These are phyloP conservation scores for Nothura maculosa DNA, from an alignment of 2,797 vertebrate species.

Conservation along the genomic window DNA sequence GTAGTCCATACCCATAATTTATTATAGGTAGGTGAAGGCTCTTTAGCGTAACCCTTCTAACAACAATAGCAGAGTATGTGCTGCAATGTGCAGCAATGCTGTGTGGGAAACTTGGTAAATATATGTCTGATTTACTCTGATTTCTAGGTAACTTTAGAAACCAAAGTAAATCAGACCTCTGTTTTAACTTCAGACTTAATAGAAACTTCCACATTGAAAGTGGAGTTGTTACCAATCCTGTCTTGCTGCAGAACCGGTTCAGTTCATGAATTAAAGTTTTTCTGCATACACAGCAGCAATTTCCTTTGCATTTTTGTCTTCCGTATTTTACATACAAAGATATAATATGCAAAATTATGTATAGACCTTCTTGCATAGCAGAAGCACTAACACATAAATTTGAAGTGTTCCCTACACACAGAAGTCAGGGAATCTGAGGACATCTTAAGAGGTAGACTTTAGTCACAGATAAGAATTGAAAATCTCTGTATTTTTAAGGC, in stretches of 20 bases:
- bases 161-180: background rate
- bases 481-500: background rate
- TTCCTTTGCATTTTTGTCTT: background rate
- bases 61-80: background rate
- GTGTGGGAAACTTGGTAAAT: background rate
- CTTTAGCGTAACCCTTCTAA: background rate
- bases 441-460: background rate
- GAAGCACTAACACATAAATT: rapidly evolving
- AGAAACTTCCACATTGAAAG: background rate
- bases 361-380: background rate
- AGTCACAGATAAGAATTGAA: background rate
- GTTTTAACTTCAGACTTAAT: background rate
- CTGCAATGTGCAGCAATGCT: background rate
- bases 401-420: background rate
- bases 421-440: background rate
- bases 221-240: background rate
- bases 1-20: background rate
- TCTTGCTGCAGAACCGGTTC: background rate
- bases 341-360: background rate
- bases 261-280: background rate
- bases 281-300: background rate
- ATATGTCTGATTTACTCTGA: background rate
- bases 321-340: background rate
- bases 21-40: background rate
- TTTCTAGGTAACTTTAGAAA: background rate